A percentile compares a stretch with the other conserved stretches of the same genome.
phyloP scores from a whole-genome alignment of 1,140 invertebrate genomes.

The Gonioctena quinquepunctata region DNA sequence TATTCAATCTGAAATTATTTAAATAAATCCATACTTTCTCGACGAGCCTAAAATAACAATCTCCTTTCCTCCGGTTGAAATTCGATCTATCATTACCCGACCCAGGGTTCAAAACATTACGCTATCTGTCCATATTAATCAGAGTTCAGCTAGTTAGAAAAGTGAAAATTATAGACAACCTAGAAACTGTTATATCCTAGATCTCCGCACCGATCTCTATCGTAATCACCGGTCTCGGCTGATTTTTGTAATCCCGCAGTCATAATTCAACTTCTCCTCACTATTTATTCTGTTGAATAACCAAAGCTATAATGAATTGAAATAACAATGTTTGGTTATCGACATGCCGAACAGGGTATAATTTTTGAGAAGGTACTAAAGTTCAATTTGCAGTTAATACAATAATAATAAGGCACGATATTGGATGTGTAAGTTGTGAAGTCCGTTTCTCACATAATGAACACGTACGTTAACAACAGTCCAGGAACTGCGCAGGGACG shows the following conservation, averaged over 20 bases:
- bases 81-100: not conserved
- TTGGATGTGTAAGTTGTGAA: slow-evolving; percentile 18
- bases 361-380: slow-evolving; percentile 29
- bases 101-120: not conserved
- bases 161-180: slow-evolving; percentile 13
- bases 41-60: not conserved
- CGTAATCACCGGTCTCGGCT: not conserved
- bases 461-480: slow-evolving; percentile 19
- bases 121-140: not conserved
- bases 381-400: slow-evolving; percentile 39
- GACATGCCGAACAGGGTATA: not conserved
- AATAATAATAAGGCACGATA: slow-evolving; percentile 34
- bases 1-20: too few species aligned
- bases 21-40: not conserved
- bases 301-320: slow-evolving; percentile 25
- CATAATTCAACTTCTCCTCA: not conserved
- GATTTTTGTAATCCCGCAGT: not conserved
- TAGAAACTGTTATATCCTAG: not conserved
- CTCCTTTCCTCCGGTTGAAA: not conserved
- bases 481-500: not conserved
- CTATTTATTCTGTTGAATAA: slow-evolving; percentile 12
- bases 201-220: not conserved
- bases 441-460: slow-evolving; percentile 34
- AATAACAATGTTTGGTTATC: slow-evolving; percentile 25
- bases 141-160: not conserved